Percentiles rank a stretch among this genome's conserved stretches.
These are phyloP conservation scores for Drosophila testacea DNA, from an alignment of 2,888 invertebrate genomes.

Conservation along the genomic window DNA sequence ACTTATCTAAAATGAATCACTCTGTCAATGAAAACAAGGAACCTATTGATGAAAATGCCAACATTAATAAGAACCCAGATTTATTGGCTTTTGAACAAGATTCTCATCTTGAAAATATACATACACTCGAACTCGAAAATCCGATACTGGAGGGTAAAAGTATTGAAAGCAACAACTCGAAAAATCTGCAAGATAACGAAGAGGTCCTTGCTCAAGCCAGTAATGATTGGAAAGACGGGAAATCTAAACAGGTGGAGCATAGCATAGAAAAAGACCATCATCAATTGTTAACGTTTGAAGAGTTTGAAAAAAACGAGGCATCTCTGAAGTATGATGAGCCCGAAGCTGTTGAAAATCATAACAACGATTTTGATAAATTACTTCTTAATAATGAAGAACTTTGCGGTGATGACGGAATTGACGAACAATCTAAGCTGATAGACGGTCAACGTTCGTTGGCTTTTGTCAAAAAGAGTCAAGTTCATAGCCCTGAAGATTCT, in stretches of 20 bases:
- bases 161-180: not conserved
- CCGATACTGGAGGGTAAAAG: too few relatives aligned
- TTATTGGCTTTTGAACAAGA: not conserved
- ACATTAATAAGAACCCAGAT: not conserved
- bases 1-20: not conserved
- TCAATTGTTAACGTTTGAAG: not conserved
- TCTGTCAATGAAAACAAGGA: not conserved
- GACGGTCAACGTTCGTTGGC: slow-evolving; percentile 3
- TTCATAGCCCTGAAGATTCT: slow-evolving; percentile 9
- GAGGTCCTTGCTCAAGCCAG: not conserved
- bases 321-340: not conserved
- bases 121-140: not conserved
- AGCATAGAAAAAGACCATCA: not conserved
- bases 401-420: not conserved
- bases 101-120: not conserved
- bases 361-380: slow-evolving; percentile 1
- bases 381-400: not conserved
- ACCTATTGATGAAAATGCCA: not conserved
- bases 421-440: not conserved
- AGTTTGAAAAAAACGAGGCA: not conserved
- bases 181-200: not conserved
- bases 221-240: not conserved
- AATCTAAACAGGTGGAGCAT: not conserved
- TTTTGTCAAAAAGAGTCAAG: not conserved
- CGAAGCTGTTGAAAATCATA: not conserved